Conservation (phyloP, 2,797 vertebrate species). For the Helostoma temminkii region DNA sequence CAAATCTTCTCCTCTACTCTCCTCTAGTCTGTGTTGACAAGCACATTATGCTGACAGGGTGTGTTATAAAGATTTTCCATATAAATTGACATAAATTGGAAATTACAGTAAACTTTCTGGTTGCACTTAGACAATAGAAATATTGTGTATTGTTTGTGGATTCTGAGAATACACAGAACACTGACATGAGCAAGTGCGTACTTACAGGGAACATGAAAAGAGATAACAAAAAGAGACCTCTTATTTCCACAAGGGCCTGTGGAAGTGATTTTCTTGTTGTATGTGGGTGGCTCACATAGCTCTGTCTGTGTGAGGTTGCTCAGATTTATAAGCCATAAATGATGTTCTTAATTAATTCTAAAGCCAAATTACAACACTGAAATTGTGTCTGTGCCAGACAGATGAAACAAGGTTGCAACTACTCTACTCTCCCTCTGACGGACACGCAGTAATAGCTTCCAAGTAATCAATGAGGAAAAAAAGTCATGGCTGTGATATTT, state of each 20-base stretch:
- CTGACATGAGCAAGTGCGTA: constrained; percentile 15
- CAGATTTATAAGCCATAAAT: constrained; percentile 40
- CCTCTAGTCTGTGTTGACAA: neutral
- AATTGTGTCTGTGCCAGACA: constrained; percentile 21
- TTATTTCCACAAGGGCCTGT: constrained; percentile 19
- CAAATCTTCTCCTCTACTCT: constrained; percentile 6
- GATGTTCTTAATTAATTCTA: constrained; percentile 40
- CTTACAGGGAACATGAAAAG: constrained; percentile 7
- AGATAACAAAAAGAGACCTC: neutral
- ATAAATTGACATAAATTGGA: constrained; percentile 30
- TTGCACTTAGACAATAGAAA: constrained; percentile 34
- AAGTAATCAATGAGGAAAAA: constrained; percentile 8
- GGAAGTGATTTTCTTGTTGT: constrained; percentile 26
- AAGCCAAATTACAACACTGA: constrained; percentile 40
- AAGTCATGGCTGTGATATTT: constrained; percentile 30
- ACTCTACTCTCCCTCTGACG: constrained; percentile 14
- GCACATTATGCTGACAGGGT: constrained; percentile 8
- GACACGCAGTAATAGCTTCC: constrained; percentile 2
- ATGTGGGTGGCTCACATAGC: constrained; percentile 28
- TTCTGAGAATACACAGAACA: constrained; percentile 32
- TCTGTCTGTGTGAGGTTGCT: constrained; percentile 18
- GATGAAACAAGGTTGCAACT: constrained; percentile 20
- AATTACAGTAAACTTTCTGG: constrained; percentile 13
- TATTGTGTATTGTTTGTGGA: constrained; percentile 23
- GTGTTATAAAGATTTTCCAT: constrained; percentile 8